Evolutionary conservation across 2,113 vertebrate genomes (phyloP).

Genomic region (Ardeotis arabs): DNA sequence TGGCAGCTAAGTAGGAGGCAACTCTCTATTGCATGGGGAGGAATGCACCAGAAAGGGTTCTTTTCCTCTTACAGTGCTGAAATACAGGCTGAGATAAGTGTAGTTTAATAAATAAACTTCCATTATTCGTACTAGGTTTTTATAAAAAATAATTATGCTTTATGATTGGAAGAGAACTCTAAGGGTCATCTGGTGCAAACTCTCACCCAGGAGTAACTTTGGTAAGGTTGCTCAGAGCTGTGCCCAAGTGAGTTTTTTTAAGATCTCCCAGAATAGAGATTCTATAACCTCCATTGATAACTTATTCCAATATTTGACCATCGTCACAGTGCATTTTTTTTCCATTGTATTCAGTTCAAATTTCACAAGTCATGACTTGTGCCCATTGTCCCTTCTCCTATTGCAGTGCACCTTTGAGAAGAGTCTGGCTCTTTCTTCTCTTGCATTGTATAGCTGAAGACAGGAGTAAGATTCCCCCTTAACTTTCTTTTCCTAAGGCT

Average conservation of each 20-base stretch:
- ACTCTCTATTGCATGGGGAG: background rate
- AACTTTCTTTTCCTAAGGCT: background rate
- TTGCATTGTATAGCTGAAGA: background rate
- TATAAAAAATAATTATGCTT: background rate
- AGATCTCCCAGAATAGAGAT: background rate
- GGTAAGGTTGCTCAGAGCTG: background rate
- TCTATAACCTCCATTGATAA: background rate
- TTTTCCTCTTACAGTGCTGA: background rate
- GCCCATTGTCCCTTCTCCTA: background rate
- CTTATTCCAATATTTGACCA: background rate
- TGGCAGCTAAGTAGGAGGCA: background rate
- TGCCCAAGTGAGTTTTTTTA: background rate
- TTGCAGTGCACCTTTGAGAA: background rate
- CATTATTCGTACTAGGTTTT: background rate
- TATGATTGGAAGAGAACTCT: background rate
- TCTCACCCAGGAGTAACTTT: background rate
- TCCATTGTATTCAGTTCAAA: background rate
- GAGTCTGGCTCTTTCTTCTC: background rate
- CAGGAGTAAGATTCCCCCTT: background rate
- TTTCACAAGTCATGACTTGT: background rate
- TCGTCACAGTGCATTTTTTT: background rate
- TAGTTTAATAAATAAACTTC: background rate
- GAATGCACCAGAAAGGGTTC: background rate
- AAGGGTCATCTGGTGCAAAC: background rate
- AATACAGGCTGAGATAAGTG: background rate